Conservation (phyloP, 2,797 vertebrate genomes). For the Masticophis lateralis region DNA sequence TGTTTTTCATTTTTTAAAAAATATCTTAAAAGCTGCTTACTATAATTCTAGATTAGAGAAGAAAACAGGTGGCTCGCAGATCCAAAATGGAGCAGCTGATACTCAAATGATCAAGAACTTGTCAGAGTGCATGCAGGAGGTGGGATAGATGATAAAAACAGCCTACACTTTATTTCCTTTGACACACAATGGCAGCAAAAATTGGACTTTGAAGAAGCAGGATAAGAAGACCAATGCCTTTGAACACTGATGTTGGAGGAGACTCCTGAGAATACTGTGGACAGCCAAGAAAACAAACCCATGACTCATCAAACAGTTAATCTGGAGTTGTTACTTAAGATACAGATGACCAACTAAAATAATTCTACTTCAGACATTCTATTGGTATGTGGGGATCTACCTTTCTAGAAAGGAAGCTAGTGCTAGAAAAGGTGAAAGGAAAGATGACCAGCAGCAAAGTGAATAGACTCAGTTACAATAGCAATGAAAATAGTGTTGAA, state of each 20-base stretch:
- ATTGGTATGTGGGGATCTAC: not conserved
- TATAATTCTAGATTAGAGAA: not conserved
- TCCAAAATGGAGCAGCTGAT: not conserved
- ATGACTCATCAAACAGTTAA: not conserved
- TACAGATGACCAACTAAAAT: not conserved
- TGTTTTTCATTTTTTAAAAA: not conserved
- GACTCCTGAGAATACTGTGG: not conserved
- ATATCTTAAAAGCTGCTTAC: not conserved
- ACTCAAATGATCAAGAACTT: constrained; percentile 8
- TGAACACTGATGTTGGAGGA: not conserved
- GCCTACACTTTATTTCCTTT: not conserved
- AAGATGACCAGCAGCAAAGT: not conserved
- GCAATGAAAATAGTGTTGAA: not conserved
- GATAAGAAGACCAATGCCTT: not conserved
- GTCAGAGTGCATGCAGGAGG: not conserved
- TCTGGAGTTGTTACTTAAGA: not conserved
- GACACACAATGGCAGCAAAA: not conserved
- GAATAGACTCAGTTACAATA: not conserved
- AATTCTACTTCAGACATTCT: not conserved
- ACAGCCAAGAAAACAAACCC: not conserved
- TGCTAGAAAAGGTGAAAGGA: not conserved
- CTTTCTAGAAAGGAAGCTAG: not conserved
- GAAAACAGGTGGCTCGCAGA: not conserved
- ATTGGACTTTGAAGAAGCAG: not conserved
- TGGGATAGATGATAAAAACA: constrained; percentile 1